These are phyloP conservation scores for Dromius quadrimaculatus DNA, from an alignment of 2,888 invertebrate species.

Conservation along the genomic window DNA sequence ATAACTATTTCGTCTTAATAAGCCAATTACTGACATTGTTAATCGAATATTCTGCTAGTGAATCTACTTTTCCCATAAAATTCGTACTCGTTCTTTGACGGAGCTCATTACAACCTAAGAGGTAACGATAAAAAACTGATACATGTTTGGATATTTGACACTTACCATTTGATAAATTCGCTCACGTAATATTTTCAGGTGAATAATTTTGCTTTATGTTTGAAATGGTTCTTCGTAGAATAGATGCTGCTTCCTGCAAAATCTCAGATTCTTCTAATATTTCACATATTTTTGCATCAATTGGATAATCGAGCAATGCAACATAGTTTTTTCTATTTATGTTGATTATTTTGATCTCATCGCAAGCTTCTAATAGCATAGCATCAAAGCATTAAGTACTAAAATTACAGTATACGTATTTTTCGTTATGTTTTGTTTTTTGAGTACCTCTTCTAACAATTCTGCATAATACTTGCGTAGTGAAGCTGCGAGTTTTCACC, in stretches of 20 bases:
- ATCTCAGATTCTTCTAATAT: constrained; percentile 41
- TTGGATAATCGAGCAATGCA: not conserved
- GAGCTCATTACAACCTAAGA: constrained; percentile 52
- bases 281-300: constrained; percentile 26
- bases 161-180: constrained; percentile 53
- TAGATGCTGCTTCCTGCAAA: constrained; percentile 44
- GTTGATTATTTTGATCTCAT: not conserved
- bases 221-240: constrained; percentile 31
- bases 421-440: not conserved
- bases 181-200: constrained; percentile 14
- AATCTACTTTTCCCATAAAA: constrained; percentile 45
- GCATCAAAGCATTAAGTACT: not conserved
- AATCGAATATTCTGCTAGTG: constrained; percentile 55
- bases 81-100: constrained; percentile 41
- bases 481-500: not conserved
- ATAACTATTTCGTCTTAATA: not conserved
- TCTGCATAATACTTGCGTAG: not conserved
- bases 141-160: constrained; percentile 52
- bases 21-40: constrained; percentile 40
- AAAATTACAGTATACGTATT: not conserved
- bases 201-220: constrained; percentile 31
- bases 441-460: not conserved
- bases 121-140: constrained; percentile 45
- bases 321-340: not conserved
- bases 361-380: not conserved